Conservation (phyloP, 1,140 invertebrate genomes). For the Nephotettix cincticeps region DNA sequence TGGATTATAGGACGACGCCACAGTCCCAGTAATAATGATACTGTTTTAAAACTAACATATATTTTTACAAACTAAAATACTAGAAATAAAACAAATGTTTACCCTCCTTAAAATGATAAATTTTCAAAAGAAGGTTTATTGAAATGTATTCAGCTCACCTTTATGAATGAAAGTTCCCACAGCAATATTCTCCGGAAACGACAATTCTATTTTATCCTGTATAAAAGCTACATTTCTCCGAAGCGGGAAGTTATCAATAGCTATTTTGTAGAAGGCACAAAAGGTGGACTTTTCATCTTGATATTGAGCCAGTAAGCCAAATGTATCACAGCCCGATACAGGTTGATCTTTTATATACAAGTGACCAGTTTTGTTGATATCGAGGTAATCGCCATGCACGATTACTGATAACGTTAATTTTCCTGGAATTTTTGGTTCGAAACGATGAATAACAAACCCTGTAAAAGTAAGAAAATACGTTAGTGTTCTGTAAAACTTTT, state of each 20-base stretch:
- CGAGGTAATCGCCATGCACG: background rate
- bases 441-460: background rate
- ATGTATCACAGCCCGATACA: background rate
- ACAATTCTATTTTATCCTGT: background rate
- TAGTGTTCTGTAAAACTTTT: too few species aligned
- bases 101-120: too few species aligned
- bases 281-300: conserved; percentile 53
- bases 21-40: too few species aligned
- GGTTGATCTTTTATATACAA: background rate
- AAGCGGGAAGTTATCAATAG: conserved; percentile 50
- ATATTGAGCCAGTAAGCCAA: conserved; percentile 47
- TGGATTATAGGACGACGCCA: too few species aligned
- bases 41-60: too few species aligned
- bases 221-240: conserved; percentile 40
- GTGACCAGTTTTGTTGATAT: background rate
- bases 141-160: background rate
- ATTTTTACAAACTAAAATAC: too few species aligned
- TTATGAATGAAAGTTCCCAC: background rate
- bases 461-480: too few species aligned
- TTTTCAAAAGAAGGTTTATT: too few species aligned
- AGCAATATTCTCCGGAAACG: background rate
- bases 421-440: background rate
- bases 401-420: background rate
- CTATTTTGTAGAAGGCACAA: conserved; percentile 65
- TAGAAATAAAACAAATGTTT: too few species aligned